Conservation (phyloP, 1,140 invertebrate genomes). For the Zaprionus ghesquierei region DNA sequence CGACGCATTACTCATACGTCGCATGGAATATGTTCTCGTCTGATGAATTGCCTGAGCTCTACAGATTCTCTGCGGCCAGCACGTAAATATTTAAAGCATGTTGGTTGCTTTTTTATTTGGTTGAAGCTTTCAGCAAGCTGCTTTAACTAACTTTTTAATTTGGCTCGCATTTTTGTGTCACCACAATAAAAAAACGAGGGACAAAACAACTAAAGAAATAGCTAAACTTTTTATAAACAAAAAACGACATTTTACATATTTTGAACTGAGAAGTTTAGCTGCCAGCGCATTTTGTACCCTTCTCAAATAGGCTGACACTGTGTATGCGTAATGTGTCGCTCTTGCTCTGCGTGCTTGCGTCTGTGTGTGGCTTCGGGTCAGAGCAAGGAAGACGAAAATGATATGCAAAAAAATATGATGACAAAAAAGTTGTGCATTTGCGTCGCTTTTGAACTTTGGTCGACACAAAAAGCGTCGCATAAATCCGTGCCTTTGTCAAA, state of each 20-base stretch:
- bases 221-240: constrained; percentile 9
- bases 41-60: background rate
- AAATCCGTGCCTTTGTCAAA: constrained; percentile 39
- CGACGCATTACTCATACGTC: constrained; percentile 8
- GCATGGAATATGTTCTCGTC: background rate
- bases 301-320: constrained; percentile 77
- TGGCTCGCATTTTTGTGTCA: constrained; percentile 51
- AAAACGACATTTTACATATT: constrained; percentile 74
- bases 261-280: constrained; percentile 62
- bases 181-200: constrained; percentile 20
- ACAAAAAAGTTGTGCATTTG: constrained; percentile 58
- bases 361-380: constrained; percentile 31
- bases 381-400: constrained; percentile 15
- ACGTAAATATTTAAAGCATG: constrained; percentile 21
- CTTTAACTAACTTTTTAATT: constrained; percentile 44
- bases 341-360: background rate
- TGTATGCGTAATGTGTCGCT: constrained; percentile 66
- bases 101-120: background rate
- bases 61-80: background rate
- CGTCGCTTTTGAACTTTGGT: constrained; percentile 58
- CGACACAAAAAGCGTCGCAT: constrained; percentile 14
- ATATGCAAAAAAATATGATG: constrained; percentile 52
- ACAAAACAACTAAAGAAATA: constrained; percentile 20
- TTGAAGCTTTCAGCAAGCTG: constrained; percentile 7
- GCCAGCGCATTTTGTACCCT: constrained; percentile 67